Evolutionary conservation across 2,113 vertebrate species (phyloP), one percentile per base, ranked within the genome.

Genomic region (Ascaphus truei): DNA sequence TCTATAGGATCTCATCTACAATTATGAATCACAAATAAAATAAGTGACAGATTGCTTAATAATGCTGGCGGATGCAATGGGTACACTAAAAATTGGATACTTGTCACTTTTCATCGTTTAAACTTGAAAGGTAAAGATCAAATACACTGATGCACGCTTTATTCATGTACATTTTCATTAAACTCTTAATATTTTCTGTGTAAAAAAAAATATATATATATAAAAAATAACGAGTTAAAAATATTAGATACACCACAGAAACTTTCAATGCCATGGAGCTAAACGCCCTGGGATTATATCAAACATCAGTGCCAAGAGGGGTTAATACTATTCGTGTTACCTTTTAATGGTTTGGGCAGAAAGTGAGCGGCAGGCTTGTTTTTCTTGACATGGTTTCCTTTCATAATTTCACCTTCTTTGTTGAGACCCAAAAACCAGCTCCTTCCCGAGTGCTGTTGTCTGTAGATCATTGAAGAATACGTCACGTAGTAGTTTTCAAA

Each of bases 401-500:
- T 99, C 97, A 99, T 99, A 79, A 98, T 96, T 85, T 98, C 95
- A n/a, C 97, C 96, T 80, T 99, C 96, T 83, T 98, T 99, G 88
- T 98, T 99, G 80, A 99, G 96, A 80, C 97, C 97, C 79, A 99
- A 88, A 86, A 98, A 99, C 97, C 96, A 98, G 69, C 95, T 94
- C 84, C 96, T 90, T 75, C 97, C 97, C 3, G 97, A 99, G 80
- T 98, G 94, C 77, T 98, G 96, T 82, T 99, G 97, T 81, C 96
- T 92, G 89, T 99, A 99, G 76, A 96, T 95, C 96, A 98, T 98
- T 60, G 97, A 99, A 27, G 97, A 99, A 80, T 99, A 99, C 0
- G 95, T 99, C 87, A 99, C 97, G 0, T 99, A 99, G 86, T 99
- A 99, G 90, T 99, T 99, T 87, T 99, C 96, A 79, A 99, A 99